Conservation (phyloP, 1,140 invertebrate genomes). For the Rhopalosiphum padi region DNA sequence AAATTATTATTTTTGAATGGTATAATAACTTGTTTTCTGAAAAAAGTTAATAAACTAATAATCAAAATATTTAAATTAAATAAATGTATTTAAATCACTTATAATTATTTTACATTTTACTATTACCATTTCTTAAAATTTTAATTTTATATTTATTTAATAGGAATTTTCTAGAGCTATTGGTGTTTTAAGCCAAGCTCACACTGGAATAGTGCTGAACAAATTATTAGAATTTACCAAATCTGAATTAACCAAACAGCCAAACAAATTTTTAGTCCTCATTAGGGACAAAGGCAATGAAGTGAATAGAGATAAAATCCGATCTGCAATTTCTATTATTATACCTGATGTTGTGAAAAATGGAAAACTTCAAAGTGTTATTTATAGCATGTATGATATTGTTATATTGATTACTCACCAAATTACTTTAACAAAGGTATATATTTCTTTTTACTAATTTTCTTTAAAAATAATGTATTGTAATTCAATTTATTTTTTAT, state of each 20-base stretch:
- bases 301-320: constrained; percentile 34
- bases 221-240: constrained; percentile 43
- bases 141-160: neutral
- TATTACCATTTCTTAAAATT: neutral
- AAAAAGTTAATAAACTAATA: neutral
- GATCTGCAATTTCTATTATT: constrained; percentile 34
- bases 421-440: constrained; percentile 47
- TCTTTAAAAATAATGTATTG: neutral
- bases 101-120: neutral
- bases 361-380: constrained; percentile 33
- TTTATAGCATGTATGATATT: constrained; percentile 48
- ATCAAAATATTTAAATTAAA: neutral
- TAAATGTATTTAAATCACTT: neutral
- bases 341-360: constrained; percentile 37
- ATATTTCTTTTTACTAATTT: neutral
- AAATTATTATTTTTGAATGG: neutral
- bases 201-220: constrained; percentile 43
- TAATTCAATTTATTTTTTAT: neutral
- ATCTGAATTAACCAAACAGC: constrained; percentile 46
- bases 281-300: constrained; percentile 54
- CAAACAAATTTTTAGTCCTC: constrained; percentile 50
- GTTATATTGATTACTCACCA: constrained; percentile 46
- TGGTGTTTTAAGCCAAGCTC: constrained; percentile 28
- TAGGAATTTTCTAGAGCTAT: constrained; percentile 47
- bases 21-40: neutral